These are phyloP conservation scores for Sylvilagus floridanus DNA, from an alignment of 2,797 vertebrate genomes.

Conservation along the genomic window DNA sequence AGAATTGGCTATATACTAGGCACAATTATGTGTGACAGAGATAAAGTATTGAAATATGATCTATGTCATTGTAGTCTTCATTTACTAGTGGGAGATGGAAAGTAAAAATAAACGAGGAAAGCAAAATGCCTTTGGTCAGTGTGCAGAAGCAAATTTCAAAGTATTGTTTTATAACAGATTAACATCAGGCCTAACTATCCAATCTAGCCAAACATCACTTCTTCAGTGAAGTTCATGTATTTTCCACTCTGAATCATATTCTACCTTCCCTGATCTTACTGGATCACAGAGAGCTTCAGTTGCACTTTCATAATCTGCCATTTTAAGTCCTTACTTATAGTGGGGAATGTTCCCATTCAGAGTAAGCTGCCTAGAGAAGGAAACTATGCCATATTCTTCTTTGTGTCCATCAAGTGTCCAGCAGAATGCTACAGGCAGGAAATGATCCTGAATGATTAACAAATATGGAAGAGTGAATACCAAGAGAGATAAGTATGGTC, in stretches of 20 bases:
- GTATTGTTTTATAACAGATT: not conserved
- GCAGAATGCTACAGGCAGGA: not conserved
- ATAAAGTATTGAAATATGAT: not conserved
- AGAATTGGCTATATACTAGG: not conserved
- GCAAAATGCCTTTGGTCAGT: not conserved
- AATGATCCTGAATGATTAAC: not conserved
- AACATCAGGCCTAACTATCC: not conserved
- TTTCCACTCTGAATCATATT: not conserved
- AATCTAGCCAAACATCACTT: not conserved
- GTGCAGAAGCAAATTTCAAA: not conserved
- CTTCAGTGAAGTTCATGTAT: not conserved
- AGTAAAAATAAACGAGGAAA: not conserved
- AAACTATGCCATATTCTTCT: accelerated
- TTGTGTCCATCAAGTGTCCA: not conserved
- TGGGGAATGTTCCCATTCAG: not conserved
- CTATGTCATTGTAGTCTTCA: not conserved
- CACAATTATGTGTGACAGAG: not conserved
- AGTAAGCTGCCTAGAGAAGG: not conserved
- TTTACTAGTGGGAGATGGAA: not conserved
- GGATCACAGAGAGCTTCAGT: not conserved
- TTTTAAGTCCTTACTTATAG: not conserved
- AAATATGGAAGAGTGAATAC: not conserved
- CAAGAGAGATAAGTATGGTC: not conserved
- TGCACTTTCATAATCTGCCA: not conserved
- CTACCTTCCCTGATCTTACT: not conserved